phyloP scores from a whole-genome alignment of 2,888 invertebrate genomes.

The Drosophila pegasa region DNA sequence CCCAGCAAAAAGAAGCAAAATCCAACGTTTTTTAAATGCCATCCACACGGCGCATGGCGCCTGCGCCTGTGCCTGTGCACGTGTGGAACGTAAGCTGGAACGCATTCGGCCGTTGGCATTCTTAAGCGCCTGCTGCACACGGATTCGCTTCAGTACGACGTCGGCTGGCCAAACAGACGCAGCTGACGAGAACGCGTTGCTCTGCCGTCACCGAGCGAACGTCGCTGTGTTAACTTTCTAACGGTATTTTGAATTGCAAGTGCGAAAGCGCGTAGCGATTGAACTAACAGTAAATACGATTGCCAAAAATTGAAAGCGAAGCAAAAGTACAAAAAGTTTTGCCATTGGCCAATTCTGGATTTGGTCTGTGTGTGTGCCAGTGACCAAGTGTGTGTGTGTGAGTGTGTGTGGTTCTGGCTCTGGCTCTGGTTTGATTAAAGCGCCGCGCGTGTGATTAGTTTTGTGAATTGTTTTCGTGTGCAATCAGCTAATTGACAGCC shows the following conservation, averaged over 20 bases:
- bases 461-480: constrained; percentile 53
- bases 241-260: constrained; percentile 70
- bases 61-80: constrained; percentile 55
- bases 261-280: constrained; percentile 52
- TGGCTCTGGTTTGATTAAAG: constrained; percentile 62
- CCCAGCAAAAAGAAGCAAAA: constrained; percentile 26
- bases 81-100: constrained; percentile 54
- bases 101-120: constrained; percentile 28
- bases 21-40: constrained; percentile 65
- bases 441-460: constrained; percentile 65
- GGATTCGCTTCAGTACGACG: constrained; percentile 60
- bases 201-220: constrained; percentile 5
- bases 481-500: constrained; percentile 64
- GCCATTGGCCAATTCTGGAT: constrained; percentile 67
- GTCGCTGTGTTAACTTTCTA: constrained; percentile 33
- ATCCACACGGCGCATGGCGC: constrained; percentile 65
- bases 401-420: not conserved
- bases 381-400: constrained; percentile 20
- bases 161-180: constrained; percentile 66
- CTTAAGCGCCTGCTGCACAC: constrained; percentile 55
- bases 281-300: constrained; percentile 35
- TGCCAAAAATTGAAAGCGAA: constrained; percentile 47
- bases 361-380: constrained; percentile 39
- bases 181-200: constrained; percentile 14
- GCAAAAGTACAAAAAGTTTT: constrained; percentile 44